Evolutionary conservation across 2,113 vertebrate species (phyloP).

Genomic region (Tragelaphus scriptus): DNA sequence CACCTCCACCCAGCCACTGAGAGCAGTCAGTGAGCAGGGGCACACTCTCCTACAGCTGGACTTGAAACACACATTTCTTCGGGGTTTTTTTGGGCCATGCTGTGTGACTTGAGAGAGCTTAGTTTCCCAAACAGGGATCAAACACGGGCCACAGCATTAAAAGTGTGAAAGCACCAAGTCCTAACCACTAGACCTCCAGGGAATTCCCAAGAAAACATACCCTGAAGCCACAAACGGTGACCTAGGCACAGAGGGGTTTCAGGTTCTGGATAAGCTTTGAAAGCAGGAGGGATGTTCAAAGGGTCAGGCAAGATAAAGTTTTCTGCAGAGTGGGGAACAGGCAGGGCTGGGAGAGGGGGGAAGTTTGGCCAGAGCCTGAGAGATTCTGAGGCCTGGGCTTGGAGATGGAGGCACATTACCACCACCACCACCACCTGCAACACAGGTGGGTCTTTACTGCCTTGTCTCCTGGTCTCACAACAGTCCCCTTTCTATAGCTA

Average conservation of each 20-base stretch:
- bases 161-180: not conserved
- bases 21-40: not conserved
- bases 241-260: not conserved
- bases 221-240: not conserved
- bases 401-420: not conserved
- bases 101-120: not conserved
- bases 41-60: not conserved
- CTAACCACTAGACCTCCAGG: not conserved
- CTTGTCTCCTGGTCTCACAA: not conserved
- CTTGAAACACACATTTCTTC: not conserved
- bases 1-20: not conserved
- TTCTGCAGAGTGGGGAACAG: too few species aligned
- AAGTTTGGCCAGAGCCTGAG: too few species aligned
- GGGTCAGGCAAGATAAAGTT: not conserved
- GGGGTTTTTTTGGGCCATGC: not conserved
- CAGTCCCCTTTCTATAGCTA: not conserved
- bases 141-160: not conserved
- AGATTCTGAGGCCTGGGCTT: not conserved
- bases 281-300: not conserved
- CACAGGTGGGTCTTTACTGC: not conserved
- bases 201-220: not conserved
- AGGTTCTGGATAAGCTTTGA: not conserved
- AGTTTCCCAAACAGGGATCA: not conserved
- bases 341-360: not conserved
- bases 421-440: rapidly evolving